Percentiles rank a stretch among this genome's conserved stretches.
Conservation (phyloP, 2,888 invertebrate species). For the Agonum fuliginosum region DNA sequence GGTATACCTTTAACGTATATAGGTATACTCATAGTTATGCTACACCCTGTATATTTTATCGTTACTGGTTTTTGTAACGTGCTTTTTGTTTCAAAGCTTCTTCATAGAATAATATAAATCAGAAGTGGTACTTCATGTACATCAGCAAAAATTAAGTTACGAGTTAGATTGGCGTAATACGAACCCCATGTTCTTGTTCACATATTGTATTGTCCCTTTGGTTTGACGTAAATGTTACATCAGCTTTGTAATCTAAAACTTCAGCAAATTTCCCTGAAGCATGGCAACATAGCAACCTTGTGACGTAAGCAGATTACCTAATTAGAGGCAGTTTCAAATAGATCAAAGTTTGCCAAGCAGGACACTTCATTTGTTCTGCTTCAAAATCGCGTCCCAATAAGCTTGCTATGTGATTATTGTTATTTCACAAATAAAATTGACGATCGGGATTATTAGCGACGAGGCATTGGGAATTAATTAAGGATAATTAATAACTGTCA, state of each 20-base stretch:
- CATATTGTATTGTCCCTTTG: no score
- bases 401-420: not conserved
- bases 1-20: no score
- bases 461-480: not conserved
- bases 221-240: not conserved
- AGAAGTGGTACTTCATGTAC: no score
- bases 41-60: no score
- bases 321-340: not conserved
- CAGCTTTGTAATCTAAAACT: not conserved
- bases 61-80: no score
- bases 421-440: not conserved
- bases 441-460: not conserved
- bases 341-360: not conserved
- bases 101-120: no score
- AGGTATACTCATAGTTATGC: no score
- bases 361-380: not conserved
- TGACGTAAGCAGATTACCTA: not conserved
- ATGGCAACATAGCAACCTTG: not conserved
- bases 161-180: no score
- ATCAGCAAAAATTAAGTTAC: no score
- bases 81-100: no score
- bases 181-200: no score
- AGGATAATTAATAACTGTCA: conserved; percentile 4
- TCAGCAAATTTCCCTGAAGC: not conserved
- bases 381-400: not conserved